phyloP scores from a whole-genome alignment of 2,113 vertebrate genomes.

The Tetrax tetrax region DNA sequence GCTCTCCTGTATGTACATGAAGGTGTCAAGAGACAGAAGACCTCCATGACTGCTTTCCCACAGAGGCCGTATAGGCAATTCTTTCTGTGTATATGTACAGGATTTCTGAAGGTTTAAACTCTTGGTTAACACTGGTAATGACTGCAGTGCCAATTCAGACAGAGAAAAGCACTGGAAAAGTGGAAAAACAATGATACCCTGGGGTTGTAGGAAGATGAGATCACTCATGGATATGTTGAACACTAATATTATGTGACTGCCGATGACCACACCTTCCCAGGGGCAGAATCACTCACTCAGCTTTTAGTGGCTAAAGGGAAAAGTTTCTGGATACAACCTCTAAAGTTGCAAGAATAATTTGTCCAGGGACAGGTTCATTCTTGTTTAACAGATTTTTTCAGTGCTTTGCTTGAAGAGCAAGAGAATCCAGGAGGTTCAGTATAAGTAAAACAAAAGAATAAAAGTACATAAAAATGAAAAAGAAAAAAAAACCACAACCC shows the following conservation, averaged over 20 bases:
- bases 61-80: neutral
- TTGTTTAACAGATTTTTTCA: neutral
- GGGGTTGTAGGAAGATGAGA: conserved; percentile 23
- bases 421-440: neutral
- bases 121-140: neutral
- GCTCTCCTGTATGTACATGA: neutral
- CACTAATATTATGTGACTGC: conserved; percentile 19
- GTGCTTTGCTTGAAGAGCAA: neutral
- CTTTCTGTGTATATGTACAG: neutral
- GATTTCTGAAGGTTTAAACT: neutral
- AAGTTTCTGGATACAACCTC: conserved; percentile 3
- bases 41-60: neutral
- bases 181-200: conserved; percentile 17
- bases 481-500: too few species aligned
- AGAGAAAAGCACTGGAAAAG: neutral
- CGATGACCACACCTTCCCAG: conserved; percentile 47
- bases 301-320: neutral
- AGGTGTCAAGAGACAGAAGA: neutral
- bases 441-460: neutral
- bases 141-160: conserved; percentile 10
- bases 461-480: neutral
- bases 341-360: conserved; percentile 28
- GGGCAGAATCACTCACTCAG: conserved; percentile 12
- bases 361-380: neutral
- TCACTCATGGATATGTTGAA: conserved; percentile 7